Evolutionary conservation across 2,113 vertebrate genomes (phyloP).

Genomic region (Cisticola juncidis): DNA sequence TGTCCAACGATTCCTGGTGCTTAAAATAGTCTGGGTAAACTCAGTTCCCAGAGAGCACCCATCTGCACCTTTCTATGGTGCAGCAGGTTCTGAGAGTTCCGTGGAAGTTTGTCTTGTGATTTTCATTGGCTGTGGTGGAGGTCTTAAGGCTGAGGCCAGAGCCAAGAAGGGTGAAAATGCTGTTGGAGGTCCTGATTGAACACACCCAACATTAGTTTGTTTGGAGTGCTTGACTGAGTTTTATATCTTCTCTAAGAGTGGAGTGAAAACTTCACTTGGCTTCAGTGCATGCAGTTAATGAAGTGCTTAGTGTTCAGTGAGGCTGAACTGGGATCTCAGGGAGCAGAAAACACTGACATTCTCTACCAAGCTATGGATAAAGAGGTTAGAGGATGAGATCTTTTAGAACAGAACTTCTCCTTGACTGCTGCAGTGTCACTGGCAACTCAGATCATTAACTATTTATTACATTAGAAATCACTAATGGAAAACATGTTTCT

Average conservation of each 20-base stretch:
- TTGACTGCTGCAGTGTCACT: not conserved
- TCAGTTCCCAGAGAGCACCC: not conserved
- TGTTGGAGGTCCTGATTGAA: not conserved
- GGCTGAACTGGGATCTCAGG: not conserved
- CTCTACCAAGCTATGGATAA: not conserved
- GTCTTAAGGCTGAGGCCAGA: not conserved
- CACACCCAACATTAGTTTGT: not conserved
- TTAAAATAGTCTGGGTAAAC: not conserved
- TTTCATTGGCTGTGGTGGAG: fast-evolving
- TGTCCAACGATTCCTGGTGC: not conserved
- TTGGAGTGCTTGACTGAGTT: not conserved
- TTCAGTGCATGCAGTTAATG: not conserved
- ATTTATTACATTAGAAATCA: not conserved
- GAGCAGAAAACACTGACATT: not conserved
- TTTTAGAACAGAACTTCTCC: not conserved
- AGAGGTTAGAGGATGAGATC: not conserved
- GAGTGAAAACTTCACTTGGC: not conserved
- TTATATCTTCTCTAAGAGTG: not conserved
- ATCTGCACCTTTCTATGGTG: not conserved
- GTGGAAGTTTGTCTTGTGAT: fast-evolving
- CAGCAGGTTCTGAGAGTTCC: not conserved
- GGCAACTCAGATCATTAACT: not conserved
- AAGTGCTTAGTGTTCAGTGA: not conserved
- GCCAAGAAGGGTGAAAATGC: not conserved
- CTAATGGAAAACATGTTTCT: not conserved